Evolutionary conservation across 2,888 invertebrate genomes (phyloP).

Genomic region (Auanema freiburgensis): DNA sequence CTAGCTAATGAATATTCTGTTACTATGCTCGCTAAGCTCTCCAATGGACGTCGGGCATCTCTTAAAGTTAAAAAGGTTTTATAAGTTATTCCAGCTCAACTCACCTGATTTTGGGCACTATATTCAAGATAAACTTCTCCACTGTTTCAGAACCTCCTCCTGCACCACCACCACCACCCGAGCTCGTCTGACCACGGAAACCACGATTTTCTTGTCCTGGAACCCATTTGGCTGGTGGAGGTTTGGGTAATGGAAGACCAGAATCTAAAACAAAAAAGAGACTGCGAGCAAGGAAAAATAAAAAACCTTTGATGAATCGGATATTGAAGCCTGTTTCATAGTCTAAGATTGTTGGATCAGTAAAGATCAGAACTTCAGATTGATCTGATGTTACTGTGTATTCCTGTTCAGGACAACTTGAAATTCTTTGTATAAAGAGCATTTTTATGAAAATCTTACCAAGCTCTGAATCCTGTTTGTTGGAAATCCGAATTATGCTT

Average conservation of each 20-base stretch:
- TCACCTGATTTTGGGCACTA: slow-evolving; percentile 51
- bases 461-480: slow-evolving; percentile 60
- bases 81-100: not conserved
- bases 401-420: slow-evolving; percentile 53
- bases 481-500: slow-evolving; percentile 61
- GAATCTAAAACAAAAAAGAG: slow-evolving; percentile 25
- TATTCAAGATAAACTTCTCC: slow-evolving; percentile 62
- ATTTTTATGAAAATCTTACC: slow-evolving; percentile 32
- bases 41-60: slow-evolving; percentile 39
- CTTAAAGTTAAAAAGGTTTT: slow-evolving; percentile 14
- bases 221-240: slow-evolving; percentile 53
- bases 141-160: slow-evolving; percentile 28
- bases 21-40: slow-evolving; percentile 44
- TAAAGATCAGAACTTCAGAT: slow-evolving; percentile 53
- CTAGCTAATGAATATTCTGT: slow-evolving; percentile 41
- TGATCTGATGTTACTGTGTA: slow-evolving; percentile 58
- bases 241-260: slow-evolving; percentile 46
- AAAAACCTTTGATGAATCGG: slow-evolving; percentile 42
- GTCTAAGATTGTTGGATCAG: slow-evolving; percentile 42
- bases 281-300: not conserved
- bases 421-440: slow-evolving; percentile 7
- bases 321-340: slow-evolving; percentile 49
- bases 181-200: slow-evolving; percentile 54
- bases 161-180: slow-evolving; percentile 37
- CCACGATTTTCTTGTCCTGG: slow-evolving; percentile 59